phyloP scores from a whole-genome alignment of 2,888 invertebrate genomes.

The Agrenia bidenticulata region DNA sequence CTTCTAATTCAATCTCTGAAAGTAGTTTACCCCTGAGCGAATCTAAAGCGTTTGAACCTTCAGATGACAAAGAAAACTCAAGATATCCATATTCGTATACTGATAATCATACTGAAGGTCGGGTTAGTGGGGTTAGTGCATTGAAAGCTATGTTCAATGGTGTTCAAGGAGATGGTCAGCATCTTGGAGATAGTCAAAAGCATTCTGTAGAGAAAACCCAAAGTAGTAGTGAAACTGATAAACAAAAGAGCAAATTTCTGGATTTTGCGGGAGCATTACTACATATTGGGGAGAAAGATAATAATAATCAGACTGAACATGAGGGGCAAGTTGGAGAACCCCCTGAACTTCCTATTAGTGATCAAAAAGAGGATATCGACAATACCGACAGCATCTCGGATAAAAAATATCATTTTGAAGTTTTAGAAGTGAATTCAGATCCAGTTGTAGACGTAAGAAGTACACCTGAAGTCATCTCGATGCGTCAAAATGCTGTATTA shows the following conservation, averaged over 20 bases:
- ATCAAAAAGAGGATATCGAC: neutral
- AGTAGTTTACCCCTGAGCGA: too few species aligned
- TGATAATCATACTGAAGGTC: too few species aligned
- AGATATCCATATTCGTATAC: too few species aligned
- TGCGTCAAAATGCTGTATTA: neutral
- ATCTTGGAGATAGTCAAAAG: slow-evolving; percentile 5
- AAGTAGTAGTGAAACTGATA: neutral
- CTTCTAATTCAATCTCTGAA: too few species aligned
- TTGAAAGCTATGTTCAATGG: neutral
- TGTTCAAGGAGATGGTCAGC: slow-evolving; percentile 3
- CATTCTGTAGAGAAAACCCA: neutral
- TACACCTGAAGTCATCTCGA: neutral
- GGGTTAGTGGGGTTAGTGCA: too few species aligned
- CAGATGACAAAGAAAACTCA: too few species aligned
- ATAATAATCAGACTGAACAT: neutral
- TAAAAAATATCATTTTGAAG: neutral
- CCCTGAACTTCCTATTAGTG: too few species aligned
- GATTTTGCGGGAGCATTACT: slow-evolving; percentile 16
- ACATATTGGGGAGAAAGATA: neutral
- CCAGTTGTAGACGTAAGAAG: neutral
- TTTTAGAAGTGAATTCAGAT: neutral
- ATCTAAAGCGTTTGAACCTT: too few species aligned
- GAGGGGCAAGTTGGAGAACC: too few species aligned
- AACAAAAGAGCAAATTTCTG: neutral
- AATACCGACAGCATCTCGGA: neutral